Evolutionary conservation across 2,113 vertebrate species (phyloP), one percentile per base, ranked within the genome.

Genomic region (Heliornis fulica): DNA sequence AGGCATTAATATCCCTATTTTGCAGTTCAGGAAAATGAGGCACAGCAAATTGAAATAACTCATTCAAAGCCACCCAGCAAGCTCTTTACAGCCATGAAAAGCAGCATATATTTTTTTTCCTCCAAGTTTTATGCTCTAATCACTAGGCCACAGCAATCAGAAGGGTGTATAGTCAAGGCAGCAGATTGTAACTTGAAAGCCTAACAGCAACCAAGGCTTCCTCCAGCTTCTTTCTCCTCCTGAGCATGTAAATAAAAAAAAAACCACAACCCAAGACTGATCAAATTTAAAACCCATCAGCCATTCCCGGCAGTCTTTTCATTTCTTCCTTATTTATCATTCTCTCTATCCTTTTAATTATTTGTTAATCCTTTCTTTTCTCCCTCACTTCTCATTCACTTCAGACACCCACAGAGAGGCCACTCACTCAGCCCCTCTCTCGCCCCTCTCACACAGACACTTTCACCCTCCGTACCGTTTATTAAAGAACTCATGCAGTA

Each of bases 41-140:
- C 85, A 83, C 34, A 94, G 48, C 46, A 40, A 87, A 81, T 51
- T 64, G 54, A 95, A 95, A 88, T 74, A 93, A 83, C 43, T 86
- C 54, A 54, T 93, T 88, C 91, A 93, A 95, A 97, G 90, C 96
- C 92, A 96, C 88, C 92, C 95, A 94, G 85, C 43, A 84, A 96
- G 85, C 69, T 66, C 78, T 85, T 83, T 66, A 34, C 18, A 80
- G 66, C 66, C 85, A 83, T 93, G 90, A 95, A 94, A 93, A 90
- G 75, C 74, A 78, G 50, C 54, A 13, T 51, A 26, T 59, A 50
- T 77, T 50, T 91, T 50, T 91, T 84, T 31, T 32, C 25, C 45
- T 92, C 31, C 56, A 86, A 68, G 40, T 89, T 91, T 90, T 78
- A 66, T 74, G 41, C 83, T 93, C 76, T 90, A 95, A 94, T 94